Evolutionary conservation across 2,797 vertebrate species (phyloP), one percentile per base, ranked within the genome.

Genomic region (Sebastiscus tertius): DNA sequence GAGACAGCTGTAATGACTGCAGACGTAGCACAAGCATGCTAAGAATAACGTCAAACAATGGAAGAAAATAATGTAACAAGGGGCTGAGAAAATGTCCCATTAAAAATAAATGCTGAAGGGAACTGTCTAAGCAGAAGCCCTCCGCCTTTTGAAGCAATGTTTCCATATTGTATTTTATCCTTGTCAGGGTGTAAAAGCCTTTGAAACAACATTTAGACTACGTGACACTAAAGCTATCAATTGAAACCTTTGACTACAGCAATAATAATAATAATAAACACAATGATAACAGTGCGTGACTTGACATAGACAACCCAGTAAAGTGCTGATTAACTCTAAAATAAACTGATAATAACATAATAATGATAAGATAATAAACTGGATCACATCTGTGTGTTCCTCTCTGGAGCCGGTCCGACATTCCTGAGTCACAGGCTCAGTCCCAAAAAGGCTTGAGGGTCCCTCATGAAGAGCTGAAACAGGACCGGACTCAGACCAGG

Each of bases 371-470:
- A 46, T 46, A 46, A 46, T 46, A 46, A 33, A 52, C 33, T 36
- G 16, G 46, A 42, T 46, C 20, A 26, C 33, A 56, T 24, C 31
- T 52, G 62, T 42, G 42, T 62, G 3, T 62, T 62, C 55, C 20
- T 75, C 58, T 68, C 42, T 46, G 42, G 42, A 46, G 42, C 62
- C 13, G 42, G n/a, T 46, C 63, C 4, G 13, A 84, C 83, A 89
- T 87, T 88, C 62, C 64, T 70, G 83, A 72, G 63, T 76, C 68
- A 46, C 42, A 46, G 42, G 42, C 71, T 81, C 34, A 11, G 34
- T 70, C 70, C 75, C 39, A 20, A 68, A 64, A 64, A 56, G 6
- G 58, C 67, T n/a, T 13, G n/a, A 74, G 65, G 52, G 27, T 64
- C 11, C 8, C 36, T 79, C 34, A 34, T 20, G 12, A 66, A 27